These are phyloP conservation scores for Epinephelus malabaricus DNA, from an alignment of 2,797 vertebrate species.

Conservation along the genomic window DNA sequence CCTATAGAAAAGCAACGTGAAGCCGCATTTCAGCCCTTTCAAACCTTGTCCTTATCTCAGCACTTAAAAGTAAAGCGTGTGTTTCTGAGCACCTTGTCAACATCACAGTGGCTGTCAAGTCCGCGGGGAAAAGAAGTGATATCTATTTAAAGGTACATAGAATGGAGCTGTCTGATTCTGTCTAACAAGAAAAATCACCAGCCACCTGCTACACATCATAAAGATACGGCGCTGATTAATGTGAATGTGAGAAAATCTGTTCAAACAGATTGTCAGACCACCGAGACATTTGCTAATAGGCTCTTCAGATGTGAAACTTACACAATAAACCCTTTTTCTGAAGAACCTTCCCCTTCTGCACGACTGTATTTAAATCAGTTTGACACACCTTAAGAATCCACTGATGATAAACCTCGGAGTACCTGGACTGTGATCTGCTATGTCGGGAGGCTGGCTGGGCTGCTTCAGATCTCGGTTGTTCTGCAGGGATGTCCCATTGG, in stretches of 20 bases:
- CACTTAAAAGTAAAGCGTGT: constrained; percentile 26
- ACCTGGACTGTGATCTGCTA: constrained; percentile 70
- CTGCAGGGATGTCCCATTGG: constrained; percentile 66
- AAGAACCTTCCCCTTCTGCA: neutral
- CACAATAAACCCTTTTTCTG: constrained; percentile 21
- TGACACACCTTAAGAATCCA: constrained; percentile 15
- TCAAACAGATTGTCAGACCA: constrained; percentile 64
- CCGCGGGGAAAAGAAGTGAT: constrained; percentile 49
- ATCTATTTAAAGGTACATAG: constrained; percentile 71
- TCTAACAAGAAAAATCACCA: constrained; percentile 58
- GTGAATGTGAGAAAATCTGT: constrained; percentile 53
- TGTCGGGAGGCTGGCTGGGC: constrained; percentile 48
- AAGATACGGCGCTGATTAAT: constrained; percentile 49
- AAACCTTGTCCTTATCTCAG: constrained; percentile 38
- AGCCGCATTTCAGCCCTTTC: constrained; percentile 19
- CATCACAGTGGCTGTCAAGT: constrained; percentile 60
- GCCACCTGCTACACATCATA: constrained; percentile 64
- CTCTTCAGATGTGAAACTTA: constrained; percentile 45
- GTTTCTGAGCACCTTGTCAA: constrained; percentile 64
- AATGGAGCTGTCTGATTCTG: constrained; percentile 55
- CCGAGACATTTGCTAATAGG: constrained; percentile 61
- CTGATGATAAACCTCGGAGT: constrained; percentile 22
- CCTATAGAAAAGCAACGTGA: neutral
- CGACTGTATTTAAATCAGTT: constrained; percentile 29
- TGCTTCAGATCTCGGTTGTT: constrained; percentile 62